These are phyloP conservation scores for Bactericera cockerelli DNA, from an alignment of 1,140 invertebrate species.

Conservation along the genomic window DNA sequence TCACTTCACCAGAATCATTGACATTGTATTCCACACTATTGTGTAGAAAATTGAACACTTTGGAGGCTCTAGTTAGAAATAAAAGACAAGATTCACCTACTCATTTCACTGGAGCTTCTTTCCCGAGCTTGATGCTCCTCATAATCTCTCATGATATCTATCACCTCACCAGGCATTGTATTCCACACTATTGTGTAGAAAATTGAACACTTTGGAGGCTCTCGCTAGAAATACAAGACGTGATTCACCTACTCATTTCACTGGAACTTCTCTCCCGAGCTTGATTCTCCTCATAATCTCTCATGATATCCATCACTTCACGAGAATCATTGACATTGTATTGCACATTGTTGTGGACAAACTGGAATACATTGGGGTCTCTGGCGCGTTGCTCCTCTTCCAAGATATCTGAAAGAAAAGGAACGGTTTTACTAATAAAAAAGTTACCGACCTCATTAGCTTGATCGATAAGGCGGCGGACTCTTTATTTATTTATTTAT, in stretches of 20 bases:
- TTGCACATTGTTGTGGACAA: not conserved
- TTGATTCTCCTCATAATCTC: not conserved
- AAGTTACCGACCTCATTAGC: too few species aligned
- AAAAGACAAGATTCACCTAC: too few species aligned
- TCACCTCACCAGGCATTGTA: not conserved
- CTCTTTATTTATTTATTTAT: too few species aligned
- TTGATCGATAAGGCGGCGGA: too few species aligned
- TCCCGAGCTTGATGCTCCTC: not conserved
- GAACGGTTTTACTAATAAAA: too few species aligned
- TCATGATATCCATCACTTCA: not conserved
- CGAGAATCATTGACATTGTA: not conserved
- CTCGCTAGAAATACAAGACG: too few species aligned
- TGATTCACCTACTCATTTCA: too few species aligned
- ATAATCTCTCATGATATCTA: not conserved
- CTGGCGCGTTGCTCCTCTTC: not conserved
- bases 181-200: not conserved
- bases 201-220: not conserved
- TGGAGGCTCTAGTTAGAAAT: not conserved
- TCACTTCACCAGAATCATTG: not conserved
- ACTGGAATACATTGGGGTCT: not conserved
- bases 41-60: not conserved
- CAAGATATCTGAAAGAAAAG: not conserved
- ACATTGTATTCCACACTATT: not conserved
- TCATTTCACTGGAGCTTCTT: not conserved
- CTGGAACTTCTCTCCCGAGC: not conserved